Base-by-base conservation (phyloP, 2,113 vertebrate species). In the Egretta garzetta region DNA sequence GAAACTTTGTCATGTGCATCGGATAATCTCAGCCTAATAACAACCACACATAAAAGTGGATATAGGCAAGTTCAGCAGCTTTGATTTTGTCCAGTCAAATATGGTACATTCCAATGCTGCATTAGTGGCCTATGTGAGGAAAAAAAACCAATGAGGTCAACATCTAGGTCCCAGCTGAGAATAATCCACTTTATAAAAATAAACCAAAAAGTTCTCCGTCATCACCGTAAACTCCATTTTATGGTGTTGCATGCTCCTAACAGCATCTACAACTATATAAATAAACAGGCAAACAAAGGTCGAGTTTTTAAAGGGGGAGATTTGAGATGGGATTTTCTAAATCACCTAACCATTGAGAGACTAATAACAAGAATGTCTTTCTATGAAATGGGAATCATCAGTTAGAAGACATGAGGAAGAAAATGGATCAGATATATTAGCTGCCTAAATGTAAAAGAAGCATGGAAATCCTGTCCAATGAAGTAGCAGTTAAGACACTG, bases 121-220 rank as follows among this genome's bases (percentile, higher is more conserved):
- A 62, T 92, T 83, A 92, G 96, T 80, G 71, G 50, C 53, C 58
- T 93, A 3, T 53, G 35, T 45, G 49, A 30, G 39, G 50, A 20
- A 20, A 72, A 66, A 79, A 91, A 88, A 93, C 94, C 84, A 88
- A 86, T 93, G 87, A 91, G 87, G 80, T 96, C 90, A 95, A 73
- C 43, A 82, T 76, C 39, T 49, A 87, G 15, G 86, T 94, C 92
- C 75, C 92, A 92, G 43, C 27, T 91, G 94, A 96, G 83, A 89
- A 94, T 89, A 92, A 94, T 72, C 64, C 86, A 85, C 83, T 86
- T 93, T 50, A 91, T 90, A 95, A 97, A 95, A 95, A 89, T 89
- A 94, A 96, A 88, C 59, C 33, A 66, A 63, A 73, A 83, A 86
- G 71, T 86, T 90, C 86, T 88, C 63, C 2, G 1, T 90, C 82